Evolutionary conservation across 2,888 invertebrate genomes (phyloP).

Genomic region (Zeuzera pyrina): DNA sequence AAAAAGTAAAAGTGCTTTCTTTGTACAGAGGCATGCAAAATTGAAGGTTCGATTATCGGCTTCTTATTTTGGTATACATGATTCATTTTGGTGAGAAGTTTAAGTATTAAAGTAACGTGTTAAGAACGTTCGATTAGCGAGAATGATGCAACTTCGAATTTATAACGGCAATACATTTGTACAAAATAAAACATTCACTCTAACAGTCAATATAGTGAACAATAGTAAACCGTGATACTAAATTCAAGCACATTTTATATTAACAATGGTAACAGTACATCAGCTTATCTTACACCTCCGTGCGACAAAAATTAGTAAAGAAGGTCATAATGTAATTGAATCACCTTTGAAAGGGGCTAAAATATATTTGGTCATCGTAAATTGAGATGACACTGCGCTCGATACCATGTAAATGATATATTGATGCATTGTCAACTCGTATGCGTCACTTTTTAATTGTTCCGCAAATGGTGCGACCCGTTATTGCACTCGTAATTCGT

Average conservation of each 20-base stretch:
- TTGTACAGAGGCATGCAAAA: constrained; percentile 54
- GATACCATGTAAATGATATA: constrained; percentile 17
- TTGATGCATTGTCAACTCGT: constrained; percentile 30
- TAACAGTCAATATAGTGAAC: too few species aligned
- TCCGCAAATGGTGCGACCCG: constrained; percentile 48
- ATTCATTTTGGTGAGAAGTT: constrained; percentile 57
- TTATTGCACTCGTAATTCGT: constrained; percentile 49
- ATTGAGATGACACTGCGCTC: constrained; percentile 10
- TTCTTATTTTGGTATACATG: constrained; percentile 47
- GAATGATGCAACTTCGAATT: constrained; percentile 40
- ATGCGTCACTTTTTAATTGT: constrained; percentile 64
- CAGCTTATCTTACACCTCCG: too few species aligned
- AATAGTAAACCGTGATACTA: too few species aligned
- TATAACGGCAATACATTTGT: constrained; percentile 55
- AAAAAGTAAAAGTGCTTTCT: constrained; percentile 70
- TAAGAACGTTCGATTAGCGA: constrained; percentile 58
- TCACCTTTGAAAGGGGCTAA: constrained; percentile 15
- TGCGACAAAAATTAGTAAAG: too few species aligned
- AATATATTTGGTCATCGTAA: constrained; percentile 12
- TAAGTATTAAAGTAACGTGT: constrained; percentile 53
- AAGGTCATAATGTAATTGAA: constrained; percentile 16
- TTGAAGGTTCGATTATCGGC: constrained; percentile 53
- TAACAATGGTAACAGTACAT: too few species aligned
- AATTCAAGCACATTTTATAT: too few species aligned
- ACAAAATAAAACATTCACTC: too few species aligned